These are phyloP conservation scores for Prunella himalayana DNA, from an alignment of 2,113 vertebrate species.

Conservation along the genomic window DNA sequence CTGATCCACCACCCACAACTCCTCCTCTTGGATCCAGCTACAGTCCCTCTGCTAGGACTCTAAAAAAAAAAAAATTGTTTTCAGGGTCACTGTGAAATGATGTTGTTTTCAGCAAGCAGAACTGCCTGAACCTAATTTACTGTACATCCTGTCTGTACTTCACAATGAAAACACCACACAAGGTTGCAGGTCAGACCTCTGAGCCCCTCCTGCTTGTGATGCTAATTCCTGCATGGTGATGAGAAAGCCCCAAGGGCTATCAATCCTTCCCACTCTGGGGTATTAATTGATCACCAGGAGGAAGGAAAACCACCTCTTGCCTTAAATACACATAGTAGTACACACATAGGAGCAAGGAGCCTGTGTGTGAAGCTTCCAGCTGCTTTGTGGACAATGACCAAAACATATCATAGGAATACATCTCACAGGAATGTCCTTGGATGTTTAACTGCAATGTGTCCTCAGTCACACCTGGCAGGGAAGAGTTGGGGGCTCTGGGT, in stretches of 20 bases:
- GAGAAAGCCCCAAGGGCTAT: background rate
- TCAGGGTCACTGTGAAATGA: constrained; percentile 32
- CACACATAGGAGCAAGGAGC: background rate
- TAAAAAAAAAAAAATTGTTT: background rate
- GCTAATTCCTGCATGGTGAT: background rate
- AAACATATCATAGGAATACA: accelerated
- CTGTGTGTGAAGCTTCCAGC: background rate
- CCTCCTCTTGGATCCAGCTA: background rate
- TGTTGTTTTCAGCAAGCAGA: constrained; percentile 16
- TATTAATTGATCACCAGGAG: background rate
- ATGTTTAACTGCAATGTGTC: background rate
- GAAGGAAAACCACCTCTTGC: background rate
- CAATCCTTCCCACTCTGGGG: background rate
- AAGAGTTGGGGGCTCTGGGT: background rate
- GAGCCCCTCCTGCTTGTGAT: background rate
- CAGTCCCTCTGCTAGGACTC: background rate
- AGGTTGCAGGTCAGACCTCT: background rate
- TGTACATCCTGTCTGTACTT: background rate
- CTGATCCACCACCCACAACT: background rate
- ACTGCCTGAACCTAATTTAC: constrained; percentile 24
- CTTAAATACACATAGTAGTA: background rate
- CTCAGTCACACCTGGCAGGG: background rate
- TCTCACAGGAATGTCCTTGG: background rate
- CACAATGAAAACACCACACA: constrained; percentile 9
- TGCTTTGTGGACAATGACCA: background rate